Conservation (phyloP, 2,113 vertebrate species). For the Gobiocypris rarus region DNA sequence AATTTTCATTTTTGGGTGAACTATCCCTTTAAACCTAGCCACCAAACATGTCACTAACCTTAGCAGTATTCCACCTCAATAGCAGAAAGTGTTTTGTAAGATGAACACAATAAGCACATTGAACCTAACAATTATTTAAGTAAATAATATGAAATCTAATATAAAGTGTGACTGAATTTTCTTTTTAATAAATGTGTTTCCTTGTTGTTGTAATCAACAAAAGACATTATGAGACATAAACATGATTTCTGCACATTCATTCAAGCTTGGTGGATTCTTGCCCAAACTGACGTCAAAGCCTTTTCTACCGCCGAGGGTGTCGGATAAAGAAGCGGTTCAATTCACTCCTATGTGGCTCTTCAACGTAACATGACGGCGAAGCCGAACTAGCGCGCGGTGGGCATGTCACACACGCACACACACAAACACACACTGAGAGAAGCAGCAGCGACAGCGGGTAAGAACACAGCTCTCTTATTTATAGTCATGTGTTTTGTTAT, state of each 20-base stretch:
- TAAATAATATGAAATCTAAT: too few species aligned
- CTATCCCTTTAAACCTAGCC: too few species aligned
- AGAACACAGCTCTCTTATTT: slow-evolving; percentile 4
- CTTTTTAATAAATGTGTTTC: not conserved
- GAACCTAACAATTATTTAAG: too few species aligned
- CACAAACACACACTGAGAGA: not conserved
- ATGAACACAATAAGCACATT: too few species aligned
- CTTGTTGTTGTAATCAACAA: not conserved
- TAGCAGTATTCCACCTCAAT: too few species aligned
- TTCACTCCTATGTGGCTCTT: slow-evolving; percentile 33
- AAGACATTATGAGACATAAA: not conserved
- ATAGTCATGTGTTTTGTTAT: not conserved
- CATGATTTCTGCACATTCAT: not conserved
- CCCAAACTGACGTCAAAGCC: slow-evolving; percentile 5
- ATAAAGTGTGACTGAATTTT: too few species aligned
- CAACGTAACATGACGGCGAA: not conserved
- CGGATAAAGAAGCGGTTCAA: not conserved
- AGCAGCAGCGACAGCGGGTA: slow-evolving; percentile 37
- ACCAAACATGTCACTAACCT: too few species aligned
- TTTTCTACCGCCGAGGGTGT: not conserved
- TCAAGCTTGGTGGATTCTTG: not conserved
- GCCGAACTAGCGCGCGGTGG: slow-evolving; percentile 5
- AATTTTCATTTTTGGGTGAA: too few species aligned
- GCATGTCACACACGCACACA: not conserved
- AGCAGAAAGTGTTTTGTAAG: too few species aligned